phyloP scores from a whole-genome alignment of 2,888 invertebrate genomes.

The Andricus quercusramuli region DNA sequence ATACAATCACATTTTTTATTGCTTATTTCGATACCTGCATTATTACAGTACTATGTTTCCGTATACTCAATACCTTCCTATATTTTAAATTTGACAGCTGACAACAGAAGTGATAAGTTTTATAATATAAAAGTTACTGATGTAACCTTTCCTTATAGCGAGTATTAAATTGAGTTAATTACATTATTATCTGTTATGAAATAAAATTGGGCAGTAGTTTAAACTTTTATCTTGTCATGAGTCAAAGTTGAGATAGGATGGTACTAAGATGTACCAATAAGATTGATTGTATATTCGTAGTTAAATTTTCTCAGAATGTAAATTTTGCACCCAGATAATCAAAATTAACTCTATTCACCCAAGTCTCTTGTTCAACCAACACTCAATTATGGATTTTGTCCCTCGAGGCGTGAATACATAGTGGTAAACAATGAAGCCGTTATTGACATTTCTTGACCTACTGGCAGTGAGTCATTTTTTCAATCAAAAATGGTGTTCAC shows the following conservation, averaged over 20 bases:
- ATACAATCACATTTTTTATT: background rate
- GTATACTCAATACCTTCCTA: no score
- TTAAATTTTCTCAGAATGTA: slow-evolving; percentile 4
- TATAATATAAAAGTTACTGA: no score
- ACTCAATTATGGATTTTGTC: slow-evolving; percentile 35
- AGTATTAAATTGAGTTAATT: no score
- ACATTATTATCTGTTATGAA: no score
- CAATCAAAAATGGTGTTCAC: background rate
- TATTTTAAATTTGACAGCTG: no score
- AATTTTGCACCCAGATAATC: background rate
- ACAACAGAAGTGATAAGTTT: no score
- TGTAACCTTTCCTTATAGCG: no score
- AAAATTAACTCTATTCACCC: slow-evolving; percentile 12
- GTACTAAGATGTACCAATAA: no score
- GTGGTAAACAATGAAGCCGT: slow-evolving; percentile 21
- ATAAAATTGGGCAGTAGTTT: no score
- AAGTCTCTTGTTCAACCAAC: slow-evolving; percentile 8
- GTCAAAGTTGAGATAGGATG: no score
- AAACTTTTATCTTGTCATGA: no score
- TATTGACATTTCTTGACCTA: slow-evolving; percentile 17
- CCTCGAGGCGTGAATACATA: slow-evolving; percentile 32
- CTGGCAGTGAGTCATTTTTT: background rate
- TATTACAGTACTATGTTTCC: no score
- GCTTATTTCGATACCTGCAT: background rate
- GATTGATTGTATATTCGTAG: background rate